Base-by-base conservation (phyloP, 2,888 invertebrate genomes). In the Junonia oenone region DNA sequence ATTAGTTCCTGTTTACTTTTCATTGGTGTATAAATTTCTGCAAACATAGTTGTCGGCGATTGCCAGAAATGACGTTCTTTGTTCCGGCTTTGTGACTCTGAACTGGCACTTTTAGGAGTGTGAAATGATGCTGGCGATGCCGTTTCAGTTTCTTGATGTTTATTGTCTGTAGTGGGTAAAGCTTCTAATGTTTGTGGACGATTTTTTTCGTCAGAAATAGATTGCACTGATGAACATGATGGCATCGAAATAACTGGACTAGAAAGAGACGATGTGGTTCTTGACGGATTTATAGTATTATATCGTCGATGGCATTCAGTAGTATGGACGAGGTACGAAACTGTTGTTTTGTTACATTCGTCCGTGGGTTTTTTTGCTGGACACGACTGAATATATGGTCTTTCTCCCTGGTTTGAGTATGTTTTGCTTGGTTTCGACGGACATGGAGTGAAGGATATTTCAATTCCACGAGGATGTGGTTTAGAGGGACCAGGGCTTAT, bases 371-470 rank as follows among this genome's bases (percentile, higher is more conserved):
- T 62, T 0, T 64, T 1, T 0, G 76, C 73, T 17, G 73, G 73
- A 56, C 81, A 83, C 2, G 65, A 56, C 17, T 45, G 54, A 17
- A 29, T 15, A 37, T 54, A 47, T 2, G 61, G 53, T 19, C 57
- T 63, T 45, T 57, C 61, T 8, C 52, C 63, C 26, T 58, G 55
- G 29, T 50, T 61, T 15, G 45, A 26, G 8, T 35, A 45, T 22
- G 45, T 14, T 45, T 59, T 59, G 19, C 45, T 33, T 37, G 63
- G 55, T 37, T 61, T 64, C 2, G 73, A 63, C 2, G 78, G 76
- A 52, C 86, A 86, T 0, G 65, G 67, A 2, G 61, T 71, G n/a
- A 81, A 45, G 3, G 75, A 65, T 58, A 86, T 73, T 22, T 78
- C 73, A 13, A 76, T 11, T 4, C 79, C 81, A 0, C 78, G 76